Percentiles rank a stretch among this genome's conserved stretches.
Conservation (phyloP, 2,797 vertebrate genomes). For the Babyrousa celebensis region DNA sequence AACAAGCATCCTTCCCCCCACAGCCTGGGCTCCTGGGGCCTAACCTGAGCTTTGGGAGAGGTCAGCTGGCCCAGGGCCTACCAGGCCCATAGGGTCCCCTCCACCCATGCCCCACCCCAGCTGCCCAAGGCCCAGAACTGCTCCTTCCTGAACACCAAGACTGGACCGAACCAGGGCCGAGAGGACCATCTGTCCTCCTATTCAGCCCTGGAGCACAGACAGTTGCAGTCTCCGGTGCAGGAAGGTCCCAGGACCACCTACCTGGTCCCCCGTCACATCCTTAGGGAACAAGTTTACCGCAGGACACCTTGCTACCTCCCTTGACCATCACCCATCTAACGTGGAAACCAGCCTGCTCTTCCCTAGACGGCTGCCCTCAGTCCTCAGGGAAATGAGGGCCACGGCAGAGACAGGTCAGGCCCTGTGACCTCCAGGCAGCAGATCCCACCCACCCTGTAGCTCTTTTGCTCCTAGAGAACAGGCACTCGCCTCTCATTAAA, state of each 20-base stretch:
- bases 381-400: background rate
- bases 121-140: background rate
- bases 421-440: background rate
- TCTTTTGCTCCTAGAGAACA: background rate
- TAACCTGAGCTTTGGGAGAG: background rate
- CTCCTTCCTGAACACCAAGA: background rate
- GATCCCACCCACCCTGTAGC: background rate
- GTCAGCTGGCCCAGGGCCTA: background rate
- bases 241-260: background rate
- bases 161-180: background rate
- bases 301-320: background rate
- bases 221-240: background rate
- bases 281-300: background rate
- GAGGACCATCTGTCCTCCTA: no score
- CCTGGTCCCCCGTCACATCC: no score
- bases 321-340: background rate
- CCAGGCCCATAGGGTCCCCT: background rate
- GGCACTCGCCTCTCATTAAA: background rate
- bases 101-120: no score
- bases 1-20: background rate
- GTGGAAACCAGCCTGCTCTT: background rate
- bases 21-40: background rate
- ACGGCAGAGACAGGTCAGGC: background rate
- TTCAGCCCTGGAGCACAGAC: background rate
- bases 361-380: background rate